Evolutionary conservation across 2,113 vertebrate genomes (phyloP).

Genomic region (Centropus bengalensis): DNA sequence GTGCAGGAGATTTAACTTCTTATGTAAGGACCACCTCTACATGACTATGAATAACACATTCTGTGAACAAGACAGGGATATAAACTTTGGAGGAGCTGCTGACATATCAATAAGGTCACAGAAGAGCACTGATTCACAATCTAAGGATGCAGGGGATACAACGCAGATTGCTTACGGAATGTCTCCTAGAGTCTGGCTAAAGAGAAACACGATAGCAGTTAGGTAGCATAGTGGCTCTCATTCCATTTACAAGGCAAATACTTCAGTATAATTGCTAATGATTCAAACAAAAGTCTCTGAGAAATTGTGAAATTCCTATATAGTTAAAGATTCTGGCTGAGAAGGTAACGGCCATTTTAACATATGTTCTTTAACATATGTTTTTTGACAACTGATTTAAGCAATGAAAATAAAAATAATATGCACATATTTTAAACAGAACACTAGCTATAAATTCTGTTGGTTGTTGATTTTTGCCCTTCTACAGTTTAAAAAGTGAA

Average conservation of each 20-base stretch:
- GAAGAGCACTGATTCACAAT: background rate
- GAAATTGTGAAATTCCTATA: background rate
- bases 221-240: background rate
- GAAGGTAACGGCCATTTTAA: background rate
- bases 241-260: background rate
- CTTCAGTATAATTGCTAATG: background rate
- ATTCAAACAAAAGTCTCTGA: background rate
- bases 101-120: background rate
- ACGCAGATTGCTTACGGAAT: background rate
- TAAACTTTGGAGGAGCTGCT: background rate
- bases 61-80: background rate
- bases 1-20: background rate
- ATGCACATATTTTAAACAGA: background rate
- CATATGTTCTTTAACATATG: background rate
- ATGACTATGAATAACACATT: background rate
- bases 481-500: background rate
- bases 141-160: background rate
- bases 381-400: background rate
- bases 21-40: background rate
- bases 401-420: background rate
- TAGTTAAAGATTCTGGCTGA: background rate
- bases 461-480: background rate
- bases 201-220: background rate
- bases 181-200: background rate
- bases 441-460: background rate